A percentile compares a stretch with the other conserved stretches of the same genome.
Conservation (phyloP, 2,888 invertebrate genomes). For the Scotopteryx bipunctaria region DNA sequence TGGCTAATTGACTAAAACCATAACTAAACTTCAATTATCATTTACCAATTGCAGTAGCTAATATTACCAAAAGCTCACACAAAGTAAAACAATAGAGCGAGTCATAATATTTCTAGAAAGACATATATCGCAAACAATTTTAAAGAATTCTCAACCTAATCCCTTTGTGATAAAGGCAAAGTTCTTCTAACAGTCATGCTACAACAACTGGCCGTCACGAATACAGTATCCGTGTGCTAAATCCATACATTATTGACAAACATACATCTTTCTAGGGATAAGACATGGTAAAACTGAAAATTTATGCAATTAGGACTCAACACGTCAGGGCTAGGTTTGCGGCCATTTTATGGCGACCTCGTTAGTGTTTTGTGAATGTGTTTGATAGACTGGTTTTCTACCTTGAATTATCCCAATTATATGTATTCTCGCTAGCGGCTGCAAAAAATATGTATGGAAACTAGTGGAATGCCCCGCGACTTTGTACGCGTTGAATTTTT, state of each 20-base stretch:
- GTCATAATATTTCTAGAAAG: not conserved
- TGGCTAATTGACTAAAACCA: not conserved
- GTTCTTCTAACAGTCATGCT: not conserved
- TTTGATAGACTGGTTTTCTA: too few relatives aligned
- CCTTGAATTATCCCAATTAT: too few relatives aligned
- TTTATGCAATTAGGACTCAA: constrained; percentile 29
- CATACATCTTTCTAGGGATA: constrained; percentile 26
- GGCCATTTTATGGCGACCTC: constrained; percentile 19
- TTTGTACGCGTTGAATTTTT: too few relatives aligned
- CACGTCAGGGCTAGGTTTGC: constrained; percentile 4
- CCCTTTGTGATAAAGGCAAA: constrained; percentile 1
- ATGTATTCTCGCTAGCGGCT: too few relatives aligned
- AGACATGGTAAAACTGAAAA: constrained; percentile 27
- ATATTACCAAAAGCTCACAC: constrained; percentile 2
- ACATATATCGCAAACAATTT: not conserved
- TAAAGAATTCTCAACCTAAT: not conserved
- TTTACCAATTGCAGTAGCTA: constrained; percentile 1
- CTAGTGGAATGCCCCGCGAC: too few relatives aligned
- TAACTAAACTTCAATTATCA: not conserved
- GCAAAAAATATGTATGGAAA: too few relatives aligned
- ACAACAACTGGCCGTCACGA: constrained; percentile 32
- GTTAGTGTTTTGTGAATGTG: not conserved
- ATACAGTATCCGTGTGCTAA: constrained; percentile 32
- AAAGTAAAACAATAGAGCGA: constrained; percentile 12
- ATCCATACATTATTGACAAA: constrained; percentile 37